Base-by-base conservation (phyloP, 1,140 invertebrate species). In the Lethocerus indicus region DNA sequence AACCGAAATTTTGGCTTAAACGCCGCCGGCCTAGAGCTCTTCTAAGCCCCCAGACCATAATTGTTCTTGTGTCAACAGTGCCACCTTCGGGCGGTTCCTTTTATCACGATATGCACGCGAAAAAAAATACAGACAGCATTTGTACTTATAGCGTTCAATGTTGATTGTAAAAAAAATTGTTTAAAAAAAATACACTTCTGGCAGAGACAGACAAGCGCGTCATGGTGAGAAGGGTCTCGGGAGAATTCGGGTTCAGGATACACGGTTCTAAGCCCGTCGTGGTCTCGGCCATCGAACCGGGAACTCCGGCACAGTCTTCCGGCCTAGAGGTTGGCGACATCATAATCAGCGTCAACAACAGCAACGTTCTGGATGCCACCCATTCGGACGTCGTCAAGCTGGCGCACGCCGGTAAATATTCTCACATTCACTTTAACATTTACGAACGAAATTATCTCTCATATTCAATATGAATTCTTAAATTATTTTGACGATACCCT, bases 331-430 rank as follows among this genome's bases (percentile, higher is more conserved):
- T 94, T 24, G 92, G 91, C 18, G 91, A 95, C 63, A 92, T 95
- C 47, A 80, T 96, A 29, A 81, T 95, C 63, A 79, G 81, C 49
- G 83, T 96, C 13, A 95, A 96, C 64, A 87, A 83, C 18, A 74
- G 84, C 42, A 87, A 82, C 61, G 89, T 95, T 3, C 70, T 95
- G 59, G 89, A 94, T 61, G 80, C 87, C 47, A 84, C 81, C 41
- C 91, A 95, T 68, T 89, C 86, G 2, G 91, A 95, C 64, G 89
- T 97, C n/a, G 87, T 96, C 3, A 78, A 83, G 63, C 79, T 95
- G 48, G 88, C 91, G 1, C 87, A 92, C 61, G 81, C 81, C 51
- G 85, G 88, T 65, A 51, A 51, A 27, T 21, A 28, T 28, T 46
- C 24, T 12, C 23, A 28, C n/a, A n/a, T n/a, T n/a, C n/a, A n/a